Percentiles rank a stretch among this genome's conserved stretches.
phyloP scores from a whole-genome alignment of 2,888 invertebrate species.

The Protodeltote pygarga region DNA sequence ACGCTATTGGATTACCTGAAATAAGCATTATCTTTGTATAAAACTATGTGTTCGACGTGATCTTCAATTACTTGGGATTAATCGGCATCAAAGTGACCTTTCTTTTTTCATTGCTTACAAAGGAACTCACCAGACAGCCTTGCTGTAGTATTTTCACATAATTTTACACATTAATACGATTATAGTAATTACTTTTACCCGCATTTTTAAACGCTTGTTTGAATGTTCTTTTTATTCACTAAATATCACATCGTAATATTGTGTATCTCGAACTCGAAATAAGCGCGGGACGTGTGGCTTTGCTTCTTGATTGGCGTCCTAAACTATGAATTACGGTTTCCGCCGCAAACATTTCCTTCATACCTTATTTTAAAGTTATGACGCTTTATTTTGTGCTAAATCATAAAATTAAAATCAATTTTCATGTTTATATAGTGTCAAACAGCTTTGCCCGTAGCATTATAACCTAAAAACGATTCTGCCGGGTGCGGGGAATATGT shows the following conservation, averaged over 20 bases:
- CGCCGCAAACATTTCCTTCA: slow-evolving; percentile 4
- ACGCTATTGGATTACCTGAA: slow-evolving; percentile 6
- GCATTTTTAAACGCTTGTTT: background rate
- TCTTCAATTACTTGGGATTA: slow-evolving; percentile 1
- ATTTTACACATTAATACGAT: slow-evolving; percentile 16
- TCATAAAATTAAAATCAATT: slow-evolving; percentile 1
- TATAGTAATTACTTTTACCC: background rate
- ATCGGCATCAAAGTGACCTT: slow-evolving; percentile 38
- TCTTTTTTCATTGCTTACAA: slow-evolving; percentile 61
- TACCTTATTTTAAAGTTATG: background rate
- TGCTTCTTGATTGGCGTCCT: slow-evolving; percentile 68
- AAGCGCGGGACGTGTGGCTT: slow-evolving; percentile 82
- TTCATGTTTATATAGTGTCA: slow-evolving; percentile 21
- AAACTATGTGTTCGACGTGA: background rate
- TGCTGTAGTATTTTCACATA: slow-evolving; percentile 33
- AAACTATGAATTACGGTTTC: slow-evolving; percentile 42
- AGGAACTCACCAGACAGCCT: slow-evolving; percentile 57
- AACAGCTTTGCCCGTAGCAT: slow-evolving; percentile 43
- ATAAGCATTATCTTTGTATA: background rate
- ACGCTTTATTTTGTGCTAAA: background rate
- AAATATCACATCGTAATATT: background rate
- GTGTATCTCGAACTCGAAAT: slow-evolving; percentile 50
- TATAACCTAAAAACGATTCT: slow-evolving; percentile 75
- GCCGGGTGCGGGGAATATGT: slow-evolving; percentile 69
- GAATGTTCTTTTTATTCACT: background rate